phyloP scores from a whole-genome alignment of 1,140 invertebrate genomes.

The Scaptodrosophila lebanonensis region DNA sequence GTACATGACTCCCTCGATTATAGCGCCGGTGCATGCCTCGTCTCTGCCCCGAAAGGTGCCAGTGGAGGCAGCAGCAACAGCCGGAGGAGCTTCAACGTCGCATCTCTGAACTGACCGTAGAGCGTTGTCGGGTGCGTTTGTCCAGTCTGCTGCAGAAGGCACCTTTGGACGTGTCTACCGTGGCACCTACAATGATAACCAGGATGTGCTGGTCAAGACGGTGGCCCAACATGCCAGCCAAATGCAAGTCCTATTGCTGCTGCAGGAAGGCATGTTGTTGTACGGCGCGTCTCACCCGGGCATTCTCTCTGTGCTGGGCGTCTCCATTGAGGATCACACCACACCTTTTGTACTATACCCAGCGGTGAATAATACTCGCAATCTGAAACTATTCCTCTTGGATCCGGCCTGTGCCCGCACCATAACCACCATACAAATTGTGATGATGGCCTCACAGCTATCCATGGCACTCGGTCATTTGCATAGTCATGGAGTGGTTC shows the following conservation, averaged over 20 bases:
- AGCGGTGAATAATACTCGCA: constrained; percentile 86
- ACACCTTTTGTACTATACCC: constrained; percentile 94
- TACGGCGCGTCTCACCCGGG: constrained; percentile 91
- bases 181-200: constrained; percentile 86
- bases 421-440: constrained; percentile 94
- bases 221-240: constrained; percentile 83
- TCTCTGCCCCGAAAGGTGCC: constrained; percentile 64
- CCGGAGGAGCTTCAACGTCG: constrained; percentile 74
- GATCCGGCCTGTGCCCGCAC: constrained; percentile 80
- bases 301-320: constrained; percentile 89
- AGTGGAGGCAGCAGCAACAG: constrained; percentile 63
- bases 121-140: constrained; percentile 84
- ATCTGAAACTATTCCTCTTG: constrained; percentile 89
- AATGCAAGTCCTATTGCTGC: constrained; percentile 87
- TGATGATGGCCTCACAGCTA: constrained; percentile 94
- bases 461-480: constrained; percentile 92
- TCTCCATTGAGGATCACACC: constrained; percentile 92
- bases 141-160: constrained; percentile 88
- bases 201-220: constrained; percentile 92
- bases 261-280: constrained; percentile 92
- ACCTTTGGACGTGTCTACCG: constrained; percentile 93
- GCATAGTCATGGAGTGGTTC: constrained; percentile 92
- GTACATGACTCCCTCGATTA: constrained; percentile 67
- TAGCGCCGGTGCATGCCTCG: constrained; percentile 51
- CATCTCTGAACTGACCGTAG: constrained; percentile 72